Percentiles rank a stretch among this genome's conserved stretches.
Conservation (phyloP, 2,797 vertebrate species). For the Salmo trutta region DNA sequence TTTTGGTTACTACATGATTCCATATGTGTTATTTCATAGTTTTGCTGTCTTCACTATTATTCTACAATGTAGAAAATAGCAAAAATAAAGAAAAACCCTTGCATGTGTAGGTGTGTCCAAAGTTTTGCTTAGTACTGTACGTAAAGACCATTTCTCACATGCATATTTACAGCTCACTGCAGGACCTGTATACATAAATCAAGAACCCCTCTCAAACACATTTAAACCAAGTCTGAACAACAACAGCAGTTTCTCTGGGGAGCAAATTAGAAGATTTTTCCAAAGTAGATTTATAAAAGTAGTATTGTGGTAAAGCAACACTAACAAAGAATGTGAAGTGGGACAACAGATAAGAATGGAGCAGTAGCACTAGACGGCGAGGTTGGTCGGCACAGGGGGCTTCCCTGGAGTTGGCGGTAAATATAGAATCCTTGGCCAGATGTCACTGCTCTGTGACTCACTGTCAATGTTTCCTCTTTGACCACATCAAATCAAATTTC, state of each 20-base stretch:
- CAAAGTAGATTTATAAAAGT: conserved; percentile 18
- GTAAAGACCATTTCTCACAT: too few relatives aligned
- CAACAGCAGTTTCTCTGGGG: conserved; percentile 1
- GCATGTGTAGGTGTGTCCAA: too few relatives aligned
- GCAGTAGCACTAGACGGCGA: neutral
- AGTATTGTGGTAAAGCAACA: conserved; percentile 6
- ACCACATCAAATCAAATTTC: neutral
- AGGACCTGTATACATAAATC: neutral
- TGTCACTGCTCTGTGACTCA: neutral
- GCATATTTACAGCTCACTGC: neutral
- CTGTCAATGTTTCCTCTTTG: neutral
- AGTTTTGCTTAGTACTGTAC: too few relatives aligned
- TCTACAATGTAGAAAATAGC: too few relatives aligned
- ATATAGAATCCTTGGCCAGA: neutral
- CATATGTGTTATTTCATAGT: too few relatives aligned
- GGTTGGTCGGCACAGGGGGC: neutral
- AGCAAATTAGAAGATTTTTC: conserved; percentile 23
- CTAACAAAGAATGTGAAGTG: conserved; percentile 6
- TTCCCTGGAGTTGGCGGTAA: neutral
- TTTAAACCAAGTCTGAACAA: conserved; percentile 1
- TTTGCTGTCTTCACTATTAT: too few relatives aligned
- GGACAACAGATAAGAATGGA: neutral
- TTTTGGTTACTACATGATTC: too few relatives aligned
- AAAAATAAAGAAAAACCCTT: too few relatives aligned
- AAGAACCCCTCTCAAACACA: neutral